Percentiles rank a stretch among this genome's conserved stretches.
Evolutionary conservation across 2,113 vertebrate genomes (phyloP).

Genomic region (Engraulis encrasicolus): DNA sequence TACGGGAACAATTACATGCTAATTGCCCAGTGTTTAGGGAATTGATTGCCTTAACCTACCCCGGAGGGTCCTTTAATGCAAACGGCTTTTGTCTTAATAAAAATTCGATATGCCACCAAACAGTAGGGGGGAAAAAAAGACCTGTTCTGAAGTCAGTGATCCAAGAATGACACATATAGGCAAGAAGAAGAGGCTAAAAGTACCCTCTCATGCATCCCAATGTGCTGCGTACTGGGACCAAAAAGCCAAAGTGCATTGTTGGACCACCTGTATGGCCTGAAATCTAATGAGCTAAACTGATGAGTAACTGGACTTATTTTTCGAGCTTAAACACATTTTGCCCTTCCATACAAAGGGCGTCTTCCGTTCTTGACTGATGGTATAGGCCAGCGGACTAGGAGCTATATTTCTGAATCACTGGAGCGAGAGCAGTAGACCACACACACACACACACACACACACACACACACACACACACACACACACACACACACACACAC

Average conservation of each 20-base stretch:
- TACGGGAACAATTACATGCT: conserved; percentile 67
- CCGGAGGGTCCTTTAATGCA: conserved; percentile 68
- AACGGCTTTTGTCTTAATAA: conserved; percentile 70
- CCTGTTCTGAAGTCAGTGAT: neutral
- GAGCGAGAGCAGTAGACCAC: too few species aligned
- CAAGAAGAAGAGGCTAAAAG: neutral
- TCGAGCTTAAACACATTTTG: too few species aligned
- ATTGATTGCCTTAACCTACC: conserved; percentile 73
- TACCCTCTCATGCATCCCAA: neutral
- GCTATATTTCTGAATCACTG: too few species aligned
- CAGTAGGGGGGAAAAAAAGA: too few species aligned
- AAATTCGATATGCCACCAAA: conserved; percentile 70
- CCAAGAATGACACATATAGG: conserved; percentile 12
- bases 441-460: too few species aligned
- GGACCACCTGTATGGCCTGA: neutral
- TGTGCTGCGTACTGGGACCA: neutral
- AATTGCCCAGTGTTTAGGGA: conserved; percentile 71
- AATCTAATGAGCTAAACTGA: too few species aligned
- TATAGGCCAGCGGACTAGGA: too few species aligned
- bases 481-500: too few species aligned
- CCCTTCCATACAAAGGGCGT: too few species aligned
- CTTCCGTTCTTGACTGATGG: too few species aligned
- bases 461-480: too few species aligned
- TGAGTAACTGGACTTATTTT: too few species aligned
- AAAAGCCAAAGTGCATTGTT: neutral